Conservation (phyloP, 2,888 invertebrate species). For the Eugnorisma glareosa region DNA sequence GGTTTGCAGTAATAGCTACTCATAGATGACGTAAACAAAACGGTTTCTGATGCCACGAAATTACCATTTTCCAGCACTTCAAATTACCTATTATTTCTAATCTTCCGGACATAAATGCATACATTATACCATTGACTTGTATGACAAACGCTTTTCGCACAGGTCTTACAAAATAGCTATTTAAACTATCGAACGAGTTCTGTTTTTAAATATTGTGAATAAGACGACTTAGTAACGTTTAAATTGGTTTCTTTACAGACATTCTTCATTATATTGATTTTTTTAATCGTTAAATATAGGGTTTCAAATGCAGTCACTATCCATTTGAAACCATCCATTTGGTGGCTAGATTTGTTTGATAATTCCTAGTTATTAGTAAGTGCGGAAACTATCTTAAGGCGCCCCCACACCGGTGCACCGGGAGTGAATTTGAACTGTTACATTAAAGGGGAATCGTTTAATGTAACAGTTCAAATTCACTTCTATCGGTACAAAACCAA, state of each 20-base stretch:
- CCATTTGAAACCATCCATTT: not conserved
- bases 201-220: conserved; percentile 14
- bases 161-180: conserved; percentile 18
- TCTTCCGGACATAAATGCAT: not conserved
- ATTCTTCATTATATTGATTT: not conserved
- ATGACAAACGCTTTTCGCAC: conserved; percentile 25
- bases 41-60: not conserved
- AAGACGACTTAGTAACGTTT: not conserved
- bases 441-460: no score
- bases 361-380: not conserved
- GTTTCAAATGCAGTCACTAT: not conserved
- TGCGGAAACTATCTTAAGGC: not conserved
- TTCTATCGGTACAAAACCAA: not conserved
- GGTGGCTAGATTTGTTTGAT: not conserved
- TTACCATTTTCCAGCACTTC: conserved; percentile 8
- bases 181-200: not conserved
- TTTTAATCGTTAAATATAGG: not conserved
- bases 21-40: conserved; percentile 4
- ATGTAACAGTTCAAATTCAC: not conserved
- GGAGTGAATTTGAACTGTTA: no score
- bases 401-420: not conserved
- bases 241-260: not conserved
- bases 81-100: not conserved
- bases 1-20: not conserved
- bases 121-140: not conserved